phyloP scores from a whole-genome alignment of 2,797 vertebrate species.

The Cyclopterus lumpus region DNA sequence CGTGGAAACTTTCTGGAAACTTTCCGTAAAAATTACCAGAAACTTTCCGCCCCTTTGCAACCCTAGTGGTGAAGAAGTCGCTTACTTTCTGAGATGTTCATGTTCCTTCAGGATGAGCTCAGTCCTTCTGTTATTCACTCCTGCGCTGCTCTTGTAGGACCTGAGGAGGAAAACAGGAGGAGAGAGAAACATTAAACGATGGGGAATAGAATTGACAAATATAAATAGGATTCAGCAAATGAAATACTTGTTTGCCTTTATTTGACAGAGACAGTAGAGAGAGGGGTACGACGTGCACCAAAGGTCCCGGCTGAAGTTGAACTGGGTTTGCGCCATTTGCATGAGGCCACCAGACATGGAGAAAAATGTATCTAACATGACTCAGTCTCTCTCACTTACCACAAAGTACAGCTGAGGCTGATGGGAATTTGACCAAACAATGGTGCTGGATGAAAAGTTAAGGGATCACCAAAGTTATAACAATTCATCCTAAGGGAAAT shows the following conservation, averaged over 20 bases:
- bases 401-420: not conserved
- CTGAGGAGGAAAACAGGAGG: constrained; percentile 66
- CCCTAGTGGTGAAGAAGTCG: not conserved
- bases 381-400: not conserved
- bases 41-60: no score
- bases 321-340: not conserved
- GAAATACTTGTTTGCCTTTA: not conserved
- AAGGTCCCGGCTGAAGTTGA: not conserved
- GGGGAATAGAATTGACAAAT: not conserved
- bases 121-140: constrained; percentile 92
- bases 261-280: not conserved
- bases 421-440: not conserved
- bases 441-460: not conserved
- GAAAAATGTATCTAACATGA: not conserved
- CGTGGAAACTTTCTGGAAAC: no score
- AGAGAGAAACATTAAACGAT: constrained; percentile 5
- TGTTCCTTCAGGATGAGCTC: constrained; percentile 94
- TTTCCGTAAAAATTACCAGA: no score
- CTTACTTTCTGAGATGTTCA: constrained; percentile 92
- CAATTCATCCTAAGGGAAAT: not conserved
- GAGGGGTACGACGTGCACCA: not conserved
- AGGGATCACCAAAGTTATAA: not conserved
- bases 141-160: constrained; percentile 90
- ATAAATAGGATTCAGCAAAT: not conserved
- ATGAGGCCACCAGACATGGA: not conserved